Evolutionary conservation across 2,797 vertebrate species (phyloP).

Genomic region (Acomys russatus): DNA sequence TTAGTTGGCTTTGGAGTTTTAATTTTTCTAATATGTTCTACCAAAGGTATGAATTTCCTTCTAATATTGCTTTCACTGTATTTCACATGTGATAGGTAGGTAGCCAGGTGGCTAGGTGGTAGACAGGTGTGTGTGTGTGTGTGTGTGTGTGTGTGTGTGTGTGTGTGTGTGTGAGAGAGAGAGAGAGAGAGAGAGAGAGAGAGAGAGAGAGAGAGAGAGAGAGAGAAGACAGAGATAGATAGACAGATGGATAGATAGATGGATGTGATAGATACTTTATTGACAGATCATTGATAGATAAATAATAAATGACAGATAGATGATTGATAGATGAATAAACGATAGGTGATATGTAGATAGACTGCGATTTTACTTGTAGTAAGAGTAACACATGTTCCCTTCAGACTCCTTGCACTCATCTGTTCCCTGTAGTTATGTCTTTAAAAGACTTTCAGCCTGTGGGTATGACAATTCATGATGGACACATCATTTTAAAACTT

Average conservation of each 20-base stretch:
- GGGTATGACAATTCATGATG: neutral
- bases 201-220: no score
- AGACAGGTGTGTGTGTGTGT: no score
- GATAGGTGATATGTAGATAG: neutral
- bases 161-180: no score
- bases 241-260: neutral
- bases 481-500: neutral
- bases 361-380: neutral
- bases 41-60: neutral
- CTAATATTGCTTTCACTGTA: neutral
- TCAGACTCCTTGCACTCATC: neutral
- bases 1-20: neutral
- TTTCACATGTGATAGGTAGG: neutral
- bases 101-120: neutral
- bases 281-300: neutral
- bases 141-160: no score
- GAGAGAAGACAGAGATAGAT: neutral
- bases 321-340: neutral
- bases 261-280: neutral
- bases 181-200: no score
- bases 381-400: neutral
- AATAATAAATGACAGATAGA: neutral
- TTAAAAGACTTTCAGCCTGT: neutral
- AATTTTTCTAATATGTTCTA: neutral
- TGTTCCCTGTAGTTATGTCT: neutral